These are phyloP conservation scores for Oostethus manadensis DNA, from an alignment of 2,113 vertebrate species.

Conservation along the genomic window DNA sequence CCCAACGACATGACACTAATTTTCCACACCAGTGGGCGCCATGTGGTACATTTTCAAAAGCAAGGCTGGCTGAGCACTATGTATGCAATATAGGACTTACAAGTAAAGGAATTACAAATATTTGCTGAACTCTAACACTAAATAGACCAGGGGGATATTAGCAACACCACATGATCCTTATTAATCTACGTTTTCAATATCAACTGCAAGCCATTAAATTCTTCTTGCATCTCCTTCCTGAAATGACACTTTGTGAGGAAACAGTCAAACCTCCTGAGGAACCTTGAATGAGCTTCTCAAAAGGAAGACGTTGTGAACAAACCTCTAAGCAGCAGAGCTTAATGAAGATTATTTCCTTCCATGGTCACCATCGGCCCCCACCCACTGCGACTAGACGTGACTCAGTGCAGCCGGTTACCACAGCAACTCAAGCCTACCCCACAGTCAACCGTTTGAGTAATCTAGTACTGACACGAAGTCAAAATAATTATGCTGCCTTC, in stretches of 20 bases:
- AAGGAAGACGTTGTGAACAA: slow-evolving; percentile 1
- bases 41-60: slow-evolving; percentile 31
- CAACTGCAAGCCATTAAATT: not conserved
- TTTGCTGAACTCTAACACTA: slow-evolving; percentile 1
- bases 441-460: no score
- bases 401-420: slow-evolving; percentile 1
- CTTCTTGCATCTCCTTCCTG: not conserved
- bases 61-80: not conserved
- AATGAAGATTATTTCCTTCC: not conserved
- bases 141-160: not conserved
- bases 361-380: not conserved
- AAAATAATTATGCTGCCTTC: no score
- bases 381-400: not conserved
- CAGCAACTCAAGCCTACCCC: not conserved
- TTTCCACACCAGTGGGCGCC: slow-evolving; percentile 20
- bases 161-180: not conserved
- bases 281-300: not conserved
- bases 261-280: not conserved
- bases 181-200: not conserved
- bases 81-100: not conserved
- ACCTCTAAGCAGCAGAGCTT: not conserved
- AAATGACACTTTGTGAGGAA: not conserved
- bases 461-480: no score
- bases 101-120: slow-evolving; percentile 14
- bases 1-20: not conserved